Conservation (phyloP, 2,888 invertebrate genomes). For the Caprella mutica region DNA sequence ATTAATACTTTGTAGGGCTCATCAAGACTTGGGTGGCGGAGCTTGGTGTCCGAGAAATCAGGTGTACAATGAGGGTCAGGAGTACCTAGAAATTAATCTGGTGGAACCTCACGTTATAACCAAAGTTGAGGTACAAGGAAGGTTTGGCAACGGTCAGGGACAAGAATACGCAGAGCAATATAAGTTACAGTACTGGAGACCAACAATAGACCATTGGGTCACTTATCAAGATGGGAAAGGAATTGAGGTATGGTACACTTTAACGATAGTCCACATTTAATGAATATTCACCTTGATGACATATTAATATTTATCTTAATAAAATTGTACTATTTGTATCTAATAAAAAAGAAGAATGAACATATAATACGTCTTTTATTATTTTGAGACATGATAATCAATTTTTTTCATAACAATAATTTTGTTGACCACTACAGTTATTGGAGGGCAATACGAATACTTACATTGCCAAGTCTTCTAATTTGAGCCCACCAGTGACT, state of each 20-base stretch:
- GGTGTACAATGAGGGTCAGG: conserved; percentile 43
- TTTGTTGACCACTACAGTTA: conserved; percentile 7
- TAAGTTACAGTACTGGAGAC: conserved; percentile 70
- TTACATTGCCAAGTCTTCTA: conserved; percentile 42
- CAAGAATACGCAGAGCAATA: conserved; percentile 75
- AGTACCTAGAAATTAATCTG: conserved; percentile 59
- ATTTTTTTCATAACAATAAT: no score
- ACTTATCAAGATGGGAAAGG: conserved; percentile 48
- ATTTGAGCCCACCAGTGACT: conserved; percentile 45
- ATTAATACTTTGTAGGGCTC: conserved; percentile 49
- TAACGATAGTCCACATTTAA: no score
- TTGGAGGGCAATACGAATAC: conserved; percentile 45
- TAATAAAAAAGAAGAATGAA: no score
- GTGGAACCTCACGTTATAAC: conserved; percentile 55
- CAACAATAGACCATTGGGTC: conserved; percentile 66
- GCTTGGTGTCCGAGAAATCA: conserved; percentile 84
- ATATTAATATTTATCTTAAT: no score
- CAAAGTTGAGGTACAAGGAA: conserved; percentile 55
- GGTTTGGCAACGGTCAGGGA: conserved; percentile 84
- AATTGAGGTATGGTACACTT: conserved; percentile 22
- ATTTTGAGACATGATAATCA: no score
- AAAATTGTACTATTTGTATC: no score
- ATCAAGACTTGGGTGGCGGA: conserved; percentile 72
- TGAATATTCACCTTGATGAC: no score
- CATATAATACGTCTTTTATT: no score